Percentiles rank a stretch among this genome's conserved stretches.
phyloP scores from a whole-genome alignment of 2,797 vertebrate species.

The Rhincodon typus region DNA sequence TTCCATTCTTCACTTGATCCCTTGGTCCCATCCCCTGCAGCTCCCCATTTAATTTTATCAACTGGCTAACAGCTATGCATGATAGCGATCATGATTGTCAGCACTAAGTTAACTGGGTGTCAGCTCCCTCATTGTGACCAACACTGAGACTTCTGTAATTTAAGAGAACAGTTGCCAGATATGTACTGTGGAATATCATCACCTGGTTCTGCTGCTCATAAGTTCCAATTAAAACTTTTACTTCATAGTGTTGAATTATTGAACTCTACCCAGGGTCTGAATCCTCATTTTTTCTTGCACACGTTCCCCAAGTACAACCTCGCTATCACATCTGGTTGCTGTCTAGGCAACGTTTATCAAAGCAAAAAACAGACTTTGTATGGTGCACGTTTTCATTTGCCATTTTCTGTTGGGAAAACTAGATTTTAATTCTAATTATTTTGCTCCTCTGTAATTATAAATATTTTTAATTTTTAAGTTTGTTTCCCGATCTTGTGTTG shows the following conservation, averaged over 20 bases:
- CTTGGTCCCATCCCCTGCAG: not conserved
- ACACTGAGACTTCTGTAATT: not conserved
- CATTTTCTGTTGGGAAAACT: not conserved
- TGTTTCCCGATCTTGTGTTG: not conserved
- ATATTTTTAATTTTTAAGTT: not conserved
- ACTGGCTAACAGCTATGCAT: not conserved
- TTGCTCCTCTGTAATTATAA: not conserved
- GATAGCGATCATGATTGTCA: not conserved
- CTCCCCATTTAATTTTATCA: not conserved
- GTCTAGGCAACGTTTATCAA: too few species aligned
- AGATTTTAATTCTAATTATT: not conserved
- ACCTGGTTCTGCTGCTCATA: not conserved
- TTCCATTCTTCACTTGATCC: not conserved
- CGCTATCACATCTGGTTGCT: not conserved
- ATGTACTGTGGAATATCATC: not conserved
- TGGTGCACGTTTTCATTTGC: not conserved
- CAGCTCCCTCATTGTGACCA: not conserved
- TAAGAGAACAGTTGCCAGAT: not conserved
- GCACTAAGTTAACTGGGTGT: not conserved
- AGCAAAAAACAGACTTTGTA: not conserved
- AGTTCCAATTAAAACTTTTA: not conserved
- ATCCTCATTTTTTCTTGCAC: not conserved
- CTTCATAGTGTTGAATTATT: not conserved
- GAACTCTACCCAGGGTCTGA: not conserved
- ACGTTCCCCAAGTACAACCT: not conserved